Base-by-base conservation (phyloP, 2,888 invertebrate species). In the Isoperla grammatica region DNA sequence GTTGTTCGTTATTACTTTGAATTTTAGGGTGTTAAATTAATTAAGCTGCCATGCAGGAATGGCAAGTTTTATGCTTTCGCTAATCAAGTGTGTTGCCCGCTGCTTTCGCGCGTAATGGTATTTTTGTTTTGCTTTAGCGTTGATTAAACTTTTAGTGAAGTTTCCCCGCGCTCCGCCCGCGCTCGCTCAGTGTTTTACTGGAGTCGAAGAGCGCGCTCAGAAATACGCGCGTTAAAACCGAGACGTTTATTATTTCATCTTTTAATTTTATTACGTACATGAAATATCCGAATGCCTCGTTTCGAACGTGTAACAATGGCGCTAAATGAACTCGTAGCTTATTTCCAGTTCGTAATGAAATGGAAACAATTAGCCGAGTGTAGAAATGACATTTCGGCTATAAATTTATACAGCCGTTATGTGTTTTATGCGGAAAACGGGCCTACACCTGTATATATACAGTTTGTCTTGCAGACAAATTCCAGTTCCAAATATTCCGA, bases 241-340 rank as follows among this genome's bases (percentile, higher is more conserved):
- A 15, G 22, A 49, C 22, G 49, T 49, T 49, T 49, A 49, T 49
- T 49, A 49, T 49, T 49, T 49, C 49, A 49, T 49, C 35, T 49
- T 49, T 49, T 49, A 49, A 49, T 49, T 49, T 49, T 29, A 49
- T 29, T 23, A 35, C 29, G 29, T 35, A 13, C 29, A 29, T 35
- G 11, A 49, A 49, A 49, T 49, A 29, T 35, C 12, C 35, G 23
- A 13, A 15, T 22, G 49, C 35, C 23, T 20, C 29, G 29, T 29
- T 29, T 29, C 29, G 29, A 29, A 29, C 29, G 29, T 29, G 29
- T 29, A 29, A 29, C 29, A 29, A 29, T 4, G 29, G 8, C 29
- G 29, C 29, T 29, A 48, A 48, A 22, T 48, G 48, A 22, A 22
- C 22, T 48, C 35, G n/a, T 13, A 29, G 29, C 29, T 35, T 49